phyloP scores from a whole-genome alignment of 2,113 vertebrate genomes.

The Siniperca chuatsi region DNA sequence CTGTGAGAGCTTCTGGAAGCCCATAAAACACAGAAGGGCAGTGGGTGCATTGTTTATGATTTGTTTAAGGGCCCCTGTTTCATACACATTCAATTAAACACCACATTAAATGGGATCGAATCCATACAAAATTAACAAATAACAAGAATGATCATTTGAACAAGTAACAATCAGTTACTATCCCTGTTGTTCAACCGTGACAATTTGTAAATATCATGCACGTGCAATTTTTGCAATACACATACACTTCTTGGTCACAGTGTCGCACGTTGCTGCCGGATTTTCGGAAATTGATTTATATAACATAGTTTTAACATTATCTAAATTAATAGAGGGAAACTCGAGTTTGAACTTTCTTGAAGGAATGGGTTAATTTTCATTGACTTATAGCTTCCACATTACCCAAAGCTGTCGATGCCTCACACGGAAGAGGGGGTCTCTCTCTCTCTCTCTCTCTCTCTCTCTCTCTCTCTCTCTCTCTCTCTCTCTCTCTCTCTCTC shows the following conservation, averaged over 20 bases:
- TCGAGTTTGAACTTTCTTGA: background rate
- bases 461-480: constrained; percentile 20
- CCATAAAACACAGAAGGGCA: constrained; percentile 55
- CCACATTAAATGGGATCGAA: background rate
- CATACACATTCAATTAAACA: constrained; percentile 21
- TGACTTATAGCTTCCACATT: constrained; percentile 49
- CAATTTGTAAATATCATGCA: background rate
- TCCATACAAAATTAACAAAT: background rate
- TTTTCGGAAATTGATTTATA: background rate
- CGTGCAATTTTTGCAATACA: background rate
- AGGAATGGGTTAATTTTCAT: constrained; percentile 37
- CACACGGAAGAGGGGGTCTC: constrained; percentile 35
- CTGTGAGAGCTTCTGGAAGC: constrained; percentile 35
- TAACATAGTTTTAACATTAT: background rate
- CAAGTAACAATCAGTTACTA: background rate
- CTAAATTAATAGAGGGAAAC: background rate
- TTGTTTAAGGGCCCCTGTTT: constrained; percentile 41
- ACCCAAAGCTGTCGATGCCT: constrained; percentile 44
- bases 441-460: constrained; percentile 10
- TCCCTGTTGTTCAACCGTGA: background rate
- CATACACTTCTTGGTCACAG: too few species aligned
- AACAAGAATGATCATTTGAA: background rate
- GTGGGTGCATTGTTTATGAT: constrained; percentile 55
- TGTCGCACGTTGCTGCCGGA: too few species aligned
- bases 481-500: constrained; percentile 15